A percentile compares a stretch with the other conserved stretches of the same genome.
Evolutionary conservation across 1,140 invertebrate species (phyloP).

Genomic region (Holcopasites calliopsidis): DNA sequence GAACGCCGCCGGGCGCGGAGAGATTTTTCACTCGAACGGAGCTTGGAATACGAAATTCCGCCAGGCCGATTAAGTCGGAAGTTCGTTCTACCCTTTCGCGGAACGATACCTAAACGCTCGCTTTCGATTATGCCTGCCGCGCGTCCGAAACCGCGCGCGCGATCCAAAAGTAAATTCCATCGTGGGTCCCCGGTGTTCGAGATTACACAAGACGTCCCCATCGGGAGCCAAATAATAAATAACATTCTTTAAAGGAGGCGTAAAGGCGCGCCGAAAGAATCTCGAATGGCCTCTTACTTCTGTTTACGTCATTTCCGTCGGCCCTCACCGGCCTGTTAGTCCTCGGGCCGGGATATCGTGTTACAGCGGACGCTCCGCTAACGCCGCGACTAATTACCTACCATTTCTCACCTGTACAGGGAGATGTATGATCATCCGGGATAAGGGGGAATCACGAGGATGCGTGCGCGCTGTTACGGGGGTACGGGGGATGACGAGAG

Average conservation of each 20-base stretch:
- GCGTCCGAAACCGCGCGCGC: too few species aligned
- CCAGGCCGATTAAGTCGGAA: too few species aligned
- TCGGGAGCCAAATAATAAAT: slow-evolving; percentile 16
- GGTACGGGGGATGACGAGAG: too few species aligned
- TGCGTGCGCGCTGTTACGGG: too few species aligned
- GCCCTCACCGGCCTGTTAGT: slow-evolving; percentile 7
- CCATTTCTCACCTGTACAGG: neutral
- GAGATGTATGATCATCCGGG: neutral
- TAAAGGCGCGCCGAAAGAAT: slow-evolving; percentile 24
- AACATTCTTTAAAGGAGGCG: slow-evolving; percentile 17
- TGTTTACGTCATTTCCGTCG: slow-evolving; percentile 32
- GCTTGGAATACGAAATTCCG: too few species aligned
- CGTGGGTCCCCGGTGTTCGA: too few species aligned
- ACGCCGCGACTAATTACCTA: slow-evolving; percentile 22
- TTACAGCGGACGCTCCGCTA: slow-evolving; percentile 26
- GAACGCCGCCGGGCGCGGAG: slow-evolving; percentile 4
- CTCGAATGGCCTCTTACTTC: slow-evolving; percentile 1
- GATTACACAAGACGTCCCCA: neutral
- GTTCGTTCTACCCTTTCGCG: too few species aligned
- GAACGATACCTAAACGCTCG: too few species aligned
- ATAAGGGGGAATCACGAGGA: neutral
- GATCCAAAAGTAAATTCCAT: neutral
- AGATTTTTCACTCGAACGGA: too few species aligned
- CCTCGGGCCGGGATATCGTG: slow-evolving; percentile 1
- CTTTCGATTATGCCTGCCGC: too few species aligned